phyloP scores from a whole-genome alignment of 2,888 invertebrate species.

The Galerucella nymphaeae region DNA sequence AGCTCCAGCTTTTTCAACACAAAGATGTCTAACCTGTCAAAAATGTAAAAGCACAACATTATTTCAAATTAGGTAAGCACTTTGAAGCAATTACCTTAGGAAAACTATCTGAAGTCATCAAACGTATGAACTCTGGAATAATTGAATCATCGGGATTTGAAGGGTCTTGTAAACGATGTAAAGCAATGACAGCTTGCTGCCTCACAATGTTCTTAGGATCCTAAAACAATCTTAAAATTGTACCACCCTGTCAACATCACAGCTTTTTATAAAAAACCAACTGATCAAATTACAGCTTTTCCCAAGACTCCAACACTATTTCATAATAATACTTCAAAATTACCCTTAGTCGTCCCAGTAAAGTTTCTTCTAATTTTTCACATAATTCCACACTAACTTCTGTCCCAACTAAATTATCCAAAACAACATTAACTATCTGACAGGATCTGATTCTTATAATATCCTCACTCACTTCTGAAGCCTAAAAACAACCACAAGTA shows the following conservation, averaged over 20 bases:
- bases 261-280: no score
- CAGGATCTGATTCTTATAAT: slow-evolving; percentile 80
- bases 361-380: slow-evolving; percentile 76
- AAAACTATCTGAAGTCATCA: slow-evolving; percentile 80
- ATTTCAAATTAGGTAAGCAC: background rate
- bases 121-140: slow-evolving; percentile 76
- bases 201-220: slow-evolving; percentile 82
- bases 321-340: slow-evolving; percentile 25
- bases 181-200: slow-evolving; percentile 81
- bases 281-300: no score
- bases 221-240: slow-evolving; percentile 58
- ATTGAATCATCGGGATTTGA: slow-evolving; percentile 79
- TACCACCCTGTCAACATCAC: no score
- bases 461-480: slow-evolving; percentile 66
- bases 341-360: slow-evolving; percentile 73
- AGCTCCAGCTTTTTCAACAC: slow-evolving; percentile 79
- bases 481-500: slow-evolving; percentile 50
- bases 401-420: slow-evolving; percentile 77
- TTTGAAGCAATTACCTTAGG: slow-evolving; percentile 58
- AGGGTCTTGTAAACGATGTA: slow-evolving; percentile 85
- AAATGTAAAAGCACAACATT: slow-evolving; percentile 19
- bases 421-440: slow-evolving; percentile 79
- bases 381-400: slow-evolving; percentile 81
- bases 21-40: slow-evolving; percentile 67
- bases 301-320: background rate